These are phyloP conservation scores for Amphipoea lucens DNA, from an alignment of 2,888 invertebrate genomes.

Conservation along the genomic window DNA sequence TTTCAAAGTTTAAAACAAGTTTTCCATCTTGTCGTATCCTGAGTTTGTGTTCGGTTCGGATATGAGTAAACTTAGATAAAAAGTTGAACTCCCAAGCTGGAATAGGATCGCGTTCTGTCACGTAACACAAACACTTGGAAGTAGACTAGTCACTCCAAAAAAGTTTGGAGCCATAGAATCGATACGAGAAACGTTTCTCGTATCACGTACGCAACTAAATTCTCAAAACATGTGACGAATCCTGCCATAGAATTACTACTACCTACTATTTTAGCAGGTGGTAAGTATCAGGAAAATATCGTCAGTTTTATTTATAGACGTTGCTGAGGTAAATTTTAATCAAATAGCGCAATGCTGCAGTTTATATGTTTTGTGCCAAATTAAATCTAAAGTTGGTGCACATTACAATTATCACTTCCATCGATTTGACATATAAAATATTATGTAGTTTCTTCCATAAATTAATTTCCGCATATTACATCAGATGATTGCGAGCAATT, in stretches of 20 bases:
- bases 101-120: slow-evolving; percentile 49
- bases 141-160: slow-evolving; percentile 54
- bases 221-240: slow-evolving; percentile 50
- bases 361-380: slow-evolving; percentile 7
- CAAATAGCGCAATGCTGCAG: slow-evolving; percentile 20
- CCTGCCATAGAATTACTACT: slow-evolving; percentile 12
- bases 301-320: slow-evolving; percentile 43
- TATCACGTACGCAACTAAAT: slow-evolving; percentile 75
- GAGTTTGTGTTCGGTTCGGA: slow-evolving; percentile 9
- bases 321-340: slow-evolving; percentile 33
- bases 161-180: slow-evolving; percentile 62
- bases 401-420: not conserved
- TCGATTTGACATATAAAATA: slow-evolving; percentile 2
- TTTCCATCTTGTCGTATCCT: slow-evolving; percentile 10
- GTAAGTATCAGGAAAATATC: slow-evolving; percentile 51
- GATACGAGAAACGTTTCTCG: slow-evolving; percentile 72
- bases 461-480: slow-evolving; percentile 56
- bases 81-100: slow-evolving; percentile 22
- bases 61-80: slow-evolving; percentile 35
- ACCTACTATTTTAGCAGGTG: slow-evolving; percentile 32
- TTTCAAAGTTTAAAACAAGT: slow-evolving; percentile 8
- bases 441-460: not conserved
- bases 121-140: slow-evolving; percentile 60
- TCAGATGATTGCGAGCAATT: slow-evolving; percentile 64
- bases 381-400: not conserved